phyloP scores from a whole-genome alignment of 2,888 invertebrate species.

The Slavum lentiscoides region DNA sequence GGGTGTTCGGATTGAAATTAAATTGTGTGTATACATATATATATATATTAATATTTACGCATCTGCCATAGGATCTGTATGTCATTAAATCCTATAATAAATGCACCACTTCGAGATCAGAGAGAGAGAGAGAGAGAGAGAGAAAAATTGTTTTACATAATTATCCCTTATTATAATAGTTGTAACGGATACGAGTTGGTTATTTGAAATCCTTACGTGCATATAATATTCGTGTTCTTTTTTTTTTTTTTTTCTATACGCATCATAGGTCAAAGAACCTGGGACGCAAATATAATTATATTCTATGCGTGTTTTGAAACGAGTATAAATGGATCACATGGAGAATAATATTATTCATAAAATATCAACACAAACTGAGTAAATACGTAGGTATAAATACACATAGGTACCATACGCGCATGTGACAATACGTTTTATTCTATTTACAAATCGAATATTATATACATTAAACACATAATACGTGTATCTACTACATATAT shows the following conservation, averaged over 20 bases:
- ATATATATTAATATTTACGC: no score
- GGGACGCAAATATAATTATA: constrained; percentile 15
- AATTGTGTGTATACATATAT: no score
- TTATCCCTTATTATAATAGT: neutral
- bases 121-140: no score
- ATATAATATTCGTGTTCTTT: neutral
- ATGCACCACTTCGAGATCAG: neutral
- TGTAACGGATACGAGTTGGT: neutral
- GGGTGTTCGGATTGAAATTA: no score
- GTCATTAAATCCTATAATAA: neutral
- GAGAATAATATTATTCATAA: neutral
- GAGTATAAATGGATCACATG: neutral
- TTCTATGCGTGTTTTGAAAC: constrained; percentile 7
- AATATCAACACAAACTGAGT: no score
- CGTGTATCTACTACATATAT: no score
- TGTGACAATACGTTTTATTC: no score
- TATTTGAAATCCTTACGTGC: neutral
- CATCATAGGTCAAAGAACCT: constrained; percentile 12
- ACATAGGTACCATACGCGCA: no score
- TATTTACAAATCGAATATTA: no score
- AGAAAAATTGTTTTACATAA: neutral
- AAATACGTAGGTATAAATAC: no score
- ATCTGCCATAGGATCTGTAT: no score
- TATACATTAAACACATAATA: no score
- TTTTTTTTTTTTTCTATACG: neutral